Evolutionary conservation across 2,888 invertebrate genomes (phyloP).

Genomic region (Scaptomyza parva): DNA sequence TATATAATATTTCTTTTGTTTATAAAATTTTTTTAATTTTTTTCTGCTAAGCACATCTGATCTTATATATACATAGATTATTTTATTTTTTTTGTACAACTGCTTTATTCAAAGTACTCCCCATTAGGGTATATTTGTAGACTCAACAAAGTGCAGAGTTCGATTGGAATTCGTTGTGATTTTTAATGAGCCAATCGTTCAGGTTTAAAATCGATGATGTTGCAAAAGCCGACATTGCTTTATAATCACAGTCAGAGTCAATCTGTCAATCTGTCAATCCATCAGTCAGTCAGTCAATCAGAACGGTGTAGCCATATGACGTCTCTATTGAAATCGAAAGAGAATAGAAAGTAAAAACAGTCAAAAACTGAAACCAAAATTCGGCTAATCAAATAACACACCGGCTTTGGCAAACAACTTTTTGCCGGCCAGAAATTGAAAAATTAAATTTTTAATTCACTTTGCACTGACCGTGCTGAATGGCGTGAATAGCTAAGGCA

Average conservation of each 20-base stretch:
- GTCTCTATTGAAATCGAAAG: constrained; percentile 20
- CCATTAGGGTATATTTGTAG: not conserved
- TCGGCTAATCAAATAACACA: constrained; percentile 52
- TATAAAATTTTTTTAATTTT: not conserved
- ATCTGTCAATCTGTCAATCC: constrained; percentile 9
- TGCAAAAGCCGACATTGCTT: constrained; percentile 6
- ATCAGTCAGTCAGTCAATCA: constrained; percentile 26
- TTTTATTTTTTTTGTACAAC: not conserved
- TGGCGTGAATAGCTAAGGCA: not conserved
- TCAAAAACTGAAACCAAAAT: constrained; percentile 30
- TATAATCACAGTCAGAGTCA: not conserved
- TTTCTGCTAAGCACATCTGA: no score
- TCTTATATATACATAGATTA: no score
- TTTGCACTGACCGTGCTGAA: constrained; percentile 39
- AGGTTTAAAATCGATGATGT: not conserved
- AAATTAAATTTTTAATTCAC: constrained; percentile 76
- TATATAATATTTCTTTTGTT: not conserved
- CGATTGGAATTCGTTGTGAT: not conserved
- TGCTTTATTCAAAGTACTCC: not conserved
- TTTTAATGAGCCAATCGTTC: constrained; percentile 25
- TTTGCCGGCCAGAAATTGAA: constrained; percentile 70
- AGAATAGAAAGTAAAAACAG: constrained; percentile 19
- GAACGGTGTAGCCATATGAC: constrained; percentile 6
- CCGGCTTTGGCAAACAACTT: constrained; percentile 47
- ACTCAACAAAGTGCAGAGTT: constrained; percentile 37